Evolutionary conservation across 2,797 vertebrate species (phyloP), one percentile per base, ranked within the genome.

Genomic region (Ispidina picta): DNA sequence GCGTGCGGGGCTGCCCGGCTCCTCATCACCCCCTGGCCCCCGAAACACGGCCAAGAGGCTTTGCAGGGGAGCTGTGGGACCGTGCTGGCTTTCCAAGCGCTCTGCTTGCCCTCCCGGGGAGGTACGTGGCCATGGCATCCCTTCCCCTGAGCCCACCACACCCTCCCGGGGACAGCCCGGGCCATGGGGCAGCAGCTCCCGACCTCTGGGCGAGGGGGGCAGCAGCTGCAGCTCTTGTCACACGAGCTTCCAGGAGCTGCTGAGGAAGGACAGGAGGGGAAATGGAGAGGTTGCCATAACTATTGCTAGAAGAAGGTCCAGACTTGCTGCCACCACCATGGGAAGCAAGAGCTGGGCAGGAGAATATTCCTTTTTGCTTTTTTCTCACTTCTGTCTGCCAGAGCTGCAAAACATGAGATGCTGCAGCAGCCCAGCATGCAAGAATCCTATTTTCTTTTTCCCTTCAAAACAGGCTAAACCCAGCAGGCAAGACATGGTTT

Each of bases 81-180:
- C 0, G 0, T 10, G 62, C 55, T 37, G 75, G 44, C 33, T 62
- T 80, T 31, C 52, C 65, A 33, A 29, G 14, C 15, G 4, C 46
- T 2, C 7, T 13, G 16, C 18, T 39, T 55, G 49, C 33, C 31
- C 10, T 33, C 39, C 64, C 9, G 41, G 3, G 0, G 1, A 0
- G 1, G 37, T 15, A 3, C n/a, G 23, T 43, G 43, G 10, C 73
- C n/a, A 0, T 0, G 20, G 75, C 9, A 26, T 12, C 7, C 13
- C 5, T 14, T 48, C 13, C 14, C 44, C 16, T 2, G 20, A 13
- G 10, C 11, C 58, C 28, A 37, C 33, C 26, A 21, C 29, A 3
- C 3, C 7, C 64, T 7, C 13, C 18, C 6, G 33, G 0, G 0
- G 10, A 0, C 10, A 54, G 80, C 51, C 25, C 54, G 2, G 54